Evolutionary conservation across 2,797 vertebrate species (phyloP).

Genomic region (Sebastes wilsoni): DNA sequence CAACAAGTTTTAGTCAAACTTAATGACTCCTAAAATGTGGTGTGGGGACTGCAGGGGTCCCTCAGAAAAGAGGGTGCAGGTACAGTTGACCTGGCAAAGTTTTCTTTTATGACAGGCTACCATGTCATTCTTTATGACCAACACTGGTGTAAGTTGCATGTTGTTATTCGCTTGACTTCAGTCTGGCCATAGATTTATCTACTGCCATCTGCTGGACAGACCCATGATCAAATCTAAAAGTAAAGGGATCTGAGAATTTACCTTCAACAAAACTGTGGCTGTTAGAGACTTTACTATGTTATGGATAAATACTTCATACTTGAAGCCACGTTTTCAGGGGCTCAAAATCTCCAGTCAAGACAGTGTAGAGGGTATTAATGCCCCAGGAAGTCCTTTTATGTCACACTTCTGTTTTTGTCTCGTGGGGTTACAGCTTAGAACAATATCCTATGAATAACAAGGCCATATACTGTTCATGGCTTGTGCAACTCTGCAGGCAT

Average conservation of each 20-base stretch:
- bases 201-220: too few species aligned
- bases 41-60: constrained; percentile 36
- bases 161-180: too few species aligned
- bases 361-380: neutral
- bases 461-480: neutral
- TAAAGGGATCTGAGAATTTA: too few species aligned
- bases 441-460: too few species aligned
- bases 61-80: neutral
- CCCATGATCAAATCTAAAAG: too few species aligned
- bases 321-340: neutral
- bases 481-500: neutral
- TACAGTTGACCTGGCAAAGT: neutral
- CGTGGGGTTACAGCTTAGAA: too few species aligned
- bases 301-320: neutral
- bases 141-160: neutral
- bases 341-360: neutral
- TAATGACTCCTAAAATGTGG: neutral
- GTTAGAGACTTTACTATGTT: neutral
- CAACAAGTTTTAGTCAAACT: neutral
- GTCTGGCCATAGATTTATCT: too few species aligned
- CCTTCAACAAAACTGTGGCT: too few species aligned
- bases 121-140: neutral
- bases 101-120: neutral
- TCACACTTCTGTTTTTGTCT: neutral
- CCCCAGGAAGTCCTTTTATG: neutral